These are phyloP conservation scores for Numenius phaeopus DNA, from an alignment of 2,797 vertebrate genomes.

Conservation along the genomic window DNA sequence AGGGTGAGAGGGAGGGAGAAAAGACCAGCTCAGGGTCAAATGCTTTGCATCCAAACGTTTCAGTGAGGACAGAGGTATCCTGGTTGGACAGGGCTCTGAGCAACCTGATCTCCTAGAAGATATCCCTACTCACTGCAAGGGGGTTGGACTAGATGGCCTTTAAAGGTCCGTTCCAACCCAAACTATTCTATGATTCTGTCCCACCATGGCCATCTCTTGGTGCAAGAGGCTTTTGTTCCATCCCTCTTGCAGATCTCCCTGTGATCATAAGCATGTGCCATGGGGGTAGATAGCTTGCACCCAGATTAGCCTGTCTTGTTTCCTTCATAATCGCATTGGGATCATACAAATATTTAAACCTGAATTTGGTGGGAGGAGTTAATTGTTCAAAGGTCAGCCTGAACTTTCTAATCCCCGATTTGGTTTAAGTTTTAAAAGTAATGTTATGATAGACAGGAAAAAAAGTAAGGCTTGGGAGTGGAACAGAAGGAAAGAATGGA, in stretches of 20 bases:
- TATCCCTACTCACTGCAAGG: background rate
- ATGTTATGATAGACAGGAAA: background rate
- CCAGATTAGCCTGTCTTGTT: background rate
- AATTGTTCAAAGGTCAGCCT: background rate
- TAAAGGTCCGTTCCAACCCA: background rate
- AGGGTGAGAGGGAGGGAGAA: background rate
- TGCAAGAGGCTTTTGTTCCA: background rate
- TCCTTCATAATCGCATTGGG: background rate
- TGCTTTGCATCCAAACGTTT: background rate
- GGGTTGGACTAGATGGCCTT: background rate
- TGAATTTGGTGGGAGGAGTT: background rate
- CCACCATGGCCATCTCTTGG: background rate
- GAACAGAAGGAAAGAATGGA: background rate
- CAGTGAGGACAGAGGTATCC: background rate
- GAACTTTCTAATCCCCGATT: accelerated
- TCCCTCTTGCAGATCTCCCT: background rate
- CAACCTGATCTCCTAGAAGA: background rate
- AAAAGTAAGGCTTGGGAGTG: background rate
- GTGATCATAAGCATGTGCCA: accelerated
- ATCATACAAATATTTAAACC: background rate
- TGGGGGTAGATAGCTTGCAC: background rate
- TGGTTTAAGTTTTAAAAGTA: background rate
- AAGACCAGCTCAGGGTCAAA: background rate
- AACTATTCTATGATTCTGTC: background rate
- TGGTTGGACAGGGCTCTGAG: background rate